Percentiles rank a stretch among this genome's conserved stretches.
These are phyloP conservation scores for Gobio occitaniae DNA, from an alignment of 2,797 vertebrate species.

Conservation along the genomic window DNA sequence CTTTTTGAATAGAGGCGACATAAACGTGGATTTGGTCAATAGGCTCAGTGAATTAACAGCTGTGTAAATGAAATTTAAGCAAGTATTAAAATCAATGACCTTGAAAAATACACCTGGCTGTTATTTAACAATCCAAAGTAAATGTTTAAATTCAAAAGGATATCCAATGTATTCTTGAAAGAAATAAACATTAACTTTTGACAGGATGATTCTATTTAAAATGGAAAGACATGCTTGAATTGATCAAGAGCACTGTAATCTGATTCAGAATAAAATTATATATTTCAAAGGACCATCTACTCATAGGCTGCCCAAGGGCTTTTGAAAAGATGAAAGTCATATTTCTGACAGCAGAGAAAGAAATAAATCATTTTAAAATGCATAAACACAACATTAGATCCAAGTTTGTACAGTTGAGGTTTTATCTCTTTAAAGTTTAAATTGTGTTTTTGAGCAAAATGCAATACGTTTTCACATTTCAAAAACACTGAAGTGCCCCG, in stretches of 20 bases:
- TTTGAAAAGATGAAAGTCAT: conserved; percentile 23
- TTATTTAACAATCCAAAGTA: conserved; percentile 10
- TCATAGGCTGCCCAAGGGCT: conserved; percentile 18
- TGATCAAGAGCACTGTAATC: conserved; percentile 12
- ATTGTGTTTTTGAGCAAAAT: conserved; percentile 39
- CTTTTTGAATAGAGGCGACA: conserved; percentile 12
- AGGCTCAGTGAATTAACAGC: conserved; percentile 37
- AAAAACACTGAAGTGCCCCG: conserved; percentile 8
- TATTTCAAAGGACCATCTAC: conserved; percentile 26
- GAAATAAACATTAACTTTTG: conserved; percentile 9
- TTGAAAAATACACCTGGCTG: conserved; percentile 26
- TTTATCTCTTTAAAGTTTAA: conserved; percentile 40
- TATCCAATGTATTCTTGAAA: not conserved
- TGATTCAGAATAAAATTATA: conserved; percentile 28
- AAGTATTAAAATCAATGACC: conserved; percentile 30
- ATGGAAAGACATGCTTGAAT: conserved; percentile 11
- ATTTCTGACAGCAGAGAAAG: conserved; percentile 3
- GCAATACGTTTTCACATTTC: conserved; percentile 20
- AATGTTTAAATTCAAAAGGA: not conserved
- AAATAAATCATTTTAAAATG: conserved; percentile 30
- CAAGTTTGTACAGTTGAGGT: conserved; percentile 26
- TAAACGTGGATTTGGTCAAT: conserved; percentile 39
- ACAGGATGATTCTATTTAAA: not conserved
- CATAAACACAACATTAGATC: conserved; percentile 50
- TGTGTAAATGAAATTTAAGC: conserved; percentile 35